Evolutionary conservation across 2,888 invertebrate species (phyloP).

Genomic region (Epicampocera succincta): DNA sequence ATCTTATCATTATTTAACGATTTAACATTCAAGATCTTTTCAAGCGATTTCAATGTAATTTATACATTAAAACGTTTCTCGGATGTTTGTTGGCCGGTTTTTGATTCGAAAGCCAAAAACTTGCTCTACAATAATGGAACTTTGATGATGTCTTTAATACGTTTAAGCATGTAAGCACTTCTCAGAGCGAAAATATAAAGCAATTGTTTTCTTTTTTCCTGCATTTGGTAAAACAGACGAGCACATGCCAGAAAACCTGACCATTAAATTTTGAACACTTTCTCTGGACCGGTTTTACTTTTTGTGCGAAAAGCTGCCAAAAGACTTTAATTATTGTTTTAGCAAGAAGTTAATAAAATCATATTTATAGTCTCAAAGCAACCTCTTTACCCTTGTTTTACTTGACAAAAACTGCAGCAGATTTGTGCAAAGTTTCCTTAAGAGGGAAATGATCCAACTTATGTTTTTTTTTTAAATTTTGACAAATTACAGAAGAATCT

Average conservation of each 20-base stretch:
- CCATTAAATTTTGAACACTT: conserved; percentile 34
- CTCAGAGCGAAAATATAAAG: conserved; percentile 2
- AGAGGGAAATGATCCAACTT: too few species aligned
- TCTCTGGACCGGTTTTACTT: conserved; percentile 14
- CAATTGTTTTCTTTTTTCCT: not conserved
- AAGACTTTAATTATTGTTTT: not conserved
- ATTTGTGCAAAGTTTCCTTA: too few species aligned
- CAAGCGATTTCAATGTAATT: conserved; percentile 27
- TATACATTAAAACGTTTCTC: conserved; percentile 16
- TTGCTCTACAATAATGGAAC: conserved; percentile 33
- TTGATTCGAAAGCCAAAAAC: not conserved
- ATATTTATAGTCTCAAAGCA: too few species aligned
- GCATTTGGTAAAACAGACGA: not conserved
- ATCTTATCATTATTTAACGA: conserved; percentile 48
- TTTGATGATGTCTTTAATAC: conserved; percentile 45
- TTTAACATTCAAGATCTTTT: conserved; percentile 28
- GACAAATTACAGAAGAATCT: too few species aligned
- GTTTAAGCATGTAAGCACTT: not conserved
- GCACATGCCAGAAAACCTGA: conserved; percentile 1
- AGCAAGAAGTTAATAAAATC: not conserved
- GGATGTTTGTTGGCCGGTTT: not conserved
- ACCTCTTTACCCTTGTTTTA: too few species aligned
- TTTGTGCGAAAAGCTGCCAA: too few species aligned
- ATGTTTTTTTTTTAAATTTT: too few species aligned
- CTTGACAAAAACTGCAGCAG: too few species aligned